Evolutionary conservation across 30 jellyfish, hydroid and myxozoan species (phyloP), one percentile per base, ranked within the genome.

Genomic region (Clytia hemisphaerica): DNA sequence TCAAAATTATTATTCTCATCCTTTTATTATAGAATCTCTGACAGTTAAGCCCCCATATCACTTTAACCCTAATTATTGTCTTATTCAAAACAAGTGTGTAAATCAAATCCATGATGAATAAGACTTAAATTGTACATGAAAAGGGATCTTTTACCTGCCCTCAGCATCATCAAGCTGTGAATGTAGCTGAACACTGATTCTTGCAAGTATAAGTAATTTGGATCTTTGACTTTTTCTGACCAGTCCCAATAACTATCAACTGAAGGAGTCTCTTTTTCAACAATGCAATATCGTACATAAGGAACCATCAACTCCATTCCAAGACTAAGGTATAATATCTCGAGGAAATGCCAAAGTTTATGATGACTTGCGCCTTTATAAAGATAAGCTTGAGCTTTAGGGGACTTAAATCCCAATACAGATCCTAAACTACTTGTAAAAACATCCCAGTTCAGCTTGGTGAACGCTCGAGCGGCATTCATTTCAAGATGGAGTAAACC

Each of bases 381-480:
- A 3, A 55, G 15, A 19, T 55, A 55, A 4, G 24, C 69, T 28
- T 55, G 69, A 14, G 69, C 69, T 18, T 55, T 55, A 6, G 50
- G 69, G 3, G 40, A 55, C 15, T 55, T 24, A 42, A 55, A 55
- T 3, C 69, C 69, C 54, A 55, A 19, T 2, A 3, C 53, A 18
- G 3, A 2, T 2, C 69, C 69, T 2, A 55, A 32, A 32, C 40
- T 2, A 2, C 15, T 4, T 15, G 15, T 18, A 28, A 55, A 18
- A 4, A 55, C 69, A 2, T 55, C 69, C 69, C 69, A 55, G 4
- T 55, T 55, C 4, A 55, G 40, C 40, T 55, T 55, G 4, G 31
- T 55, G 29, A 55, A 55, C 2, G 69, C 3, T 55, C 50, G 24
- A 2, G 53, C 69, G 3, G 15, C 4, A 28, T 55, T 55, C 69